Evolutionary conservation across 1,140 invertebrate species (phyloP), one percentile per base, ranked within the genome.

Genomic region (Meloidogyne hapla): DNA sequence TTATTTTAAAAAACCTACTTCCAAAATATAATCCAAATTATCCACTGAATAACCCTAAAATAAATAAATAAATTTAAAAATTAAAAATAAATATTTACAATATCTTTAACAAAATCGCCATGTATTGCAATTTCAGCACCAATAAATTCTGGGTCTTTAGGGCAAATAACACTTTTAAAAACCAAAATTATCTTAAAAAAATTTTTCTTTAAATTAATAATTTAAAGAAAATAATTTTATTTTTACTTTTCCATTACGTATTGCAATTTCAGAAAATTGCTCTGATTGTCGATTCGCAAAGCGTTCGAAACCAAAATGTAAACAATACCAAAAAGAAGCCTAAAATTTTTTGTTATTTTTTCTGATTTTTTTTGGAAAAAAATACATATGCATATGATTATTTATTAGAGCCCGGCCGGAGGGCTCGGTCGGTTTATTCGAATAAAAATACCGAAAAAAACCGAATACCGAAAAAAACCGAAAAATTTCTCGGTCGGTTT

Each of bases 41-140:
- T 97, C 93, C 2, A 99, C 96, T 77, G 91, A 89, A 87, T 98
- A 98, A 4, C 95, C 94, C 42, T 75, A 23, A 75, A 75, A 48
- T 1, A n/a, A 45, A 12, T 21, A 1, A n/a, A n/a, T n/a, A 70
- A 23, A 33, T 2, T 15, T 9, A 61, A 71, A 4, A 56, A 10
- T 25, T 26, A 62, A 63, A 61, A 23, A 33, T 42, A 21, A 61
- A 61, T 13, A 56, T 25, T 62, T 40, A 73, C 45, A 40, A 99
- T 90, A 87, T 98, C 95, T 85, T 96, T 95, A 2, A 96, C 95
- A 65, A 94, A 95, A 89, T 99, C 96, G 2, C 96, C 96, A 87
- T 99, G 96, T 76, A 90, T 91, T 8, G 92, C 90, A 61, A 98
- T 87, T 88, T 96, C 93, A 28, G 89, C 87, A 79, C 82, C 84